Percentiles rank a stretch among this genome's conserved stretches.
Conservation (phyloP, 2,888 invertebrate genomes). For the Helleia helle region DNA sequence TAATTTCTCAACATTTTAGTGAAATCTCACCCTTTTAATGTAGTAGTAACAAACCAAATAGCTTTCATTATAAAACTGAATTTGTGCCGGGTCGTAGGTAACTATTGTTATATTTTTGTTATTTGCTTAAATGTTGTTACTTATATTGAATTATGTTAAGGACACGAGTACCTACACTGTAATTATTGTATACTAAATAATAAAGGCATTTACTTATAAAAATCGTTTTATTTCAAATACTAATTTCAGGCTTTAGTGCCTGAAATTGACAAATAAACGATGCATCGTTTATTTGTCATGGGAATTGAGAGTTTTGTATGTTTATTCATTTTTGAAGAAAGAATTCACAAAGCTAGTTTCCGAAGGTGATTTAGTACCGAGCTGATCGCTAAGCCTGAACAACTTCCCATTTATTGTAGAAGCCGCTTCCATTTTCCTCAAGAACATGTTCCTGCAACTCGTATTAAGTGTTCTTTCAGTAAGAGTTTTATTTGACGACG, state of each 20-base stretch:
- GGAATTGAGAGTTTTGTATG: too few species aligned
- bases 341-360: conserved; percentile 40
- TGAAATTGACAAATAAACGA: too few species aligned
- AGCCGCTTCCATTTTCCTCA: conserved; percentile 62
- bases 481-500: conserved; percentile 53
- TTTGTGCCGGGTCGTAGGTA: too few species aligned
- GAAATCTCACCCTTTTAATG: too few species aligned
- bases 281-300: too few species aligned
- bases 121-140: background rate
- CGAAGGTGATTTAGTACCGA: conserved; percentile 40
- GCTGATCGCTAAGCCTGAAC: conserved; percentile 49
- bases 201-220: background rate
- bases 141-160: background rate
- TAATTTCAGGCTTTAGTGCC: too few species aligned
- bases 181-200: background rate
- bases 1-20: too few species aligned
- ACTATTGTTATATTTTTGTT: background rate
- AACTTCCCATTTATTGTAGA: conserved; percentile 53
- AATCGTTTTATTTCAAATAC: background rate
- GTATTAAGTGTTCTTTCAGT: conserved; percentile 52
- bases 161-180: background rate
- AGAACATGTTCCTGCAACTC: conserved; percentile 49
- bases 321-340: conserved; percentile 15
- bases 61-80: too few species aligned
- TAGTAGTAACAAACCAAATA: background rate